Evolutionary conservation across 2,797 vertebrate species (phyloP), one percentile per base, ranked within the genome.

Genomic region (Galaxias olidus): DNA sequence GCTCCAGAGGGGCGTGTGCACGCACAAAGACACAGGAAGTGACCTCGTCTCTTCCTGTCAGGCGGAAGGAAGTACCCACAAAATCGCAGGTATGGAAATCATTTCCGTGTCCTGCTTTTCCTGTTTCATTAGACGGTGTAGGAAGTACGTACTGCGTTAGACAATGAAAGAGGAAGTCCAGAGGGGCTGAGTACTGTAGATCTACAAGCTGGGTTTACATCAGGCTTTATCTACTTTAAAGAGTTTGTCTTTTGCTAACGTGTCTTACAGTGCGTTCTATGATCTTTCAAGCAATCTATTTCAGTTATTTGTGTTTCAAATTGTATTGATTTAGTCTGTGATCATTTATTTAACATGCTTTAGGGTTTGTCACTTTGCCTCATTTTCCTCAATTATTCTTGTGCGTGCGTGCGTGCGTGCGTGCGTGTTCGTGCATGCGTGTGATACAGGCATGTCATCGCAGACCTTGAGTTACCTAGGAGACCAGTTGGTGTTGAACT

Each of bases 401-500:
- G 30, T 30, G 30, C 30, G 30, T 30, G 30, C 30, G 30, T 30
- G 30, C 30, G 30, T 52, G 12, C 3, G 44, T 40, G 10, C 41
- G n/a, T 66, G 10, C 55, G 9, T 48, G 1, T 48, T 49, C 59
- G 30, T 49, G 47, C 9, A n/a, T 17, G 5, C 51, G 2, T 63
- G 19, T 57, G 0, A 50, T 1, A 12, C 75, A 98, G 97, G 97
- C 11, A 73, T 94, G 67, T 56, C 75, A 0, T 95, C 86, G 63
- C 90, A 94, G 86, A 87, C 88, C 53, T 76, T 99, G 77, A 95
- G 84, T 12, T 98, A 92, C 0, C 93, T 94, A 75, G 95, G 95
- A 48, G 94, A 95, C 11, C 80, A 98, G 64, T 88, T 99, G 71
- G 94, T 94, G 85, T 91, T 99, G 66, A 98, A 98, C 86, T 98